These are phyloP conservation scores for Dastarcus helophoroides DNA, from an alignment of 2,888 invertebrate genomes.

Conservation along the genomic window DNA sequence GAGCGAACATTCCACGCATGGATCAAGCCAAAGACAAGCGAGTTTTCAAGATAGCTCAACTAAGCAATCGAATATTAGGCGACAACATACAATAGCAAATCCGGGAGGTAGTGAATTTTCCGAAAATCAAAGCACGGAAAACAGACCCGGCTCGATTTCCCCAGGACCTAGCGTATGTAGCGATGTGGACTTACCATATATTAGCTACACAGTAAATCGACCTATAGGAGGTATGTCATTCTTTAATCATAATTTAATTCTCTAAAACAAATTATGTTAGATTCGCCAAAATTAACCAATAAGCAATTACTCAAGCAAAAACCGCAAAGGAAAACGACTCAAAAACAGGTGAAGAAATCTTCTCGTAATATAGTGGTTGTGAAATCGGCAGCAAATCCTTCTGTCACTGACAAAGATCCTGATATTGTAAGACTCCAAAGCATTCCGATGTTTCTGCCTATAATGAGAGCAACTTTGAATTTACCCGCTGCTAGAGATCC, in stretches of 20 bases:
- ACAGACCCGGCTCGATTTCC: slow-evolving; percentile 62
- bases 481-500: slow-evolving; percentile 77
- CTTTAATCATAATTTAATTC: slow-evolving; percentile 1
- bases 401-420: slow-evolving; percentile 59
- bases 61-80: slow-evolving; percentile 22
- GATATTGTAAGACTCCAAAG: slow-evolving; percentile 58
- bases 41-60: slow-evolving; percentile 22
- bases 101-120: slow-evolving; percentile 28
- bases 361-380: slow-evolving; percentile 74
- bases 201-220: slow-evolving; percentile 80
- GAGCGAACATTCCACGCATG: slow-evolving; percentile 34
- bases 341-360: slow-evolving; percentile 38
- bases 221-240: slow-evolving; percentile 63
- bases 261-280: slow-evolving; percentile 34
- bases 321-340: slow-evolving; percentile 27
- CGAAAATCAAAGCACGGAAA: slow-evolving; percentile 31
- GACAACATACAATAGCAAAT: slow-evolving; percentile 37
- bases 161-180: slow-evolving; percentile 84
- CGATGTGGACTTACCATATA: slow-evolving; percentile 80
- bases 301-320: slow-evolving; percentile 38
- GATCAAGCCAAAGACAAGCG: slow-evolving; percentile 21
- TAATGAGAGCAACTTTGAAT: slow-evolving; percentile 80
- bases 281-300: slow-evolving; percentile 70
- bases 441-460: slow-evolving; percentile 87
- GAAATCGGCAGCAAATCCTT: slow-evolving; percentile 53